Conservation (phyloP, 2,888 invertebrate species). For the Thereva nobilitata region DNA sequence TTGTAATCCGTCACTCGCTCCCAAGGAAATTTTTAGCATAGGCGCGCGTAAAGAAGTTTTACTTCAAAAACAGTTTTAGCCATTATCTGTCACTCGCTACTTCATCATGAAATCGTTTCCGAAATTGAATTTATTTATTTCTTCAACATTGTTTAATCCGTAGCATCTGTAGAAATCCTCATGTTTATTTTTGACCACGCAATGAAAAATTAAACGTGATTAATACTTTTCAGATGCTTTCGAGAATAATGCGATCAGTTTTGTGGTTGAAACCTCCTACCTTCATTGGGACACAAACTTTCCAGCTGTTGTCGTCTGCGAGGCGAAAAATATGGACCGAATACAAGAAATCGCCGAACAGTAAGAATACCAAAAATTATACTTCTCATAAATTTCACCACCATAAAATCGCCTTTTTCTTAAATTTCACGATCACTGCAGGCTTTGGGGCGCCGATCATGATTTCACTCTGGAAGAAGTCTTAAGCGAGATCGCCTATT, state of each 20-base stretch:
- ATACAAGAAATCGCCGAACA: conserved; percentile 67
- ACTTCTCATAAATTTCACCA: neutral
- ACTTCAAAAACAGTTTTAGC: too few species aligned
- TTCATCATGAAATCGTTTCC: too few species aligned
- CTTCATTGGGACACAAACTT: conserved; percentile 74
- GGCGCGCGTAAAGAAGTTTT: too few species aligned
- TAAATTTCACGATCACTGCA: conserved; percentile 46
- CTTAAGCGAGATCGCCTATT: conserved; percentile 70
- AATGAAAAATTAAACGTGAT: neutral
- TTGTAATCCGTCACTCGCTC: too few species aligned
- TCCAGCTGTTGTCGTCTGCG: conserved; percentile 74
- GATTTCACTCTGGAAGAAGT: conserved; percentile 72
- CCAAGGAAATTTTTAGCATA: too few species aligned
- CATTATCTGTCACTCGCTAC: too few species aligned
- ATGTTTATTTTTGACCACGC: too few species aligned
- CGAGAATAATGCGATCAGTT: conserved; percentile 72
- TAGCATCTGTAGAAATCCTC: too few species aligned
- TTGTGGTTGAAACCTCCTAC: conserved; percentile 75
- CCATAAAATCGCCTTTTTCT: neutral
- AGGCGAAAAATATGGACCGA: conserved; percentile 65
- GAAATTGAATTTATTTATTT: too few species aligned
- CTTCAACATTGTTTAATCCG: too few species aligned
- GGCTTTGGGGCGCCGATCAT: conserved; percentile 69
- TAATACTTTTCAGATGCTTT: conserved; percentile 58
- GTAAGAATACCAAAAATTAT: conserved; percentile 56